Evolutionary conservation across 1,140 invertebrate genomes (phyloP).

Genomic region (Harpegnathos saltator): DNA sequence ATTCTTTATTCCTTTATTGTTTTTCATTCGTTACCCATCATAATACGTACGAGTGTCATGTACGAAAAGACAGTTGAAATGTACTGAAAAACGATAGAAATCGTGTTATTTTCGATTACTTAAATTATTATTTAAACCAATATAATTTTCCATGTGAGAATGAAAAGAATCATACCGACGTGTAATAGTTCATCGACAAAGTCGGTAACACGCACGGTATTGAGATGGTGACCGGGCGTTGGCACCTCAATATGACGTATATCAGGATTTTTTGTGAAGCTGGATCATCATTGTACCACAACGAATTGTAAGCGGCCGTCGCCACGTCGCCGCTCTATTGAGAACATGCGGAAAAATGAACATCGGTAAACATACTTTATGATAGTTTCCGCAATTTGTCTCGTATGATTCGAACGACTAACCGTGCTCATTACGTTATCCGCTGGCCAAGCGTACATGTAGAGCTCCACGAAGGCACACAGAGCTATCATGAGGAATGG

Average conservation of each 20-base stretch:
- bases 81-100: constrained; percentile 27
- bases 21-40: constrained; percentile 18
- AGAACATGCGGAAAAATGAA: neutral
- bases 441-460: constrained; percentile 70
- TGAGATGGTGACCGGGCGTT: constrained; percentile 28
- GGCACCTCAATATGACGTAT: constrained; percentile 27
- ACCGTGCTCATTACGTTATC: constrained; percentile 66
- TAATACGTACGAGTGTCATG: constrained; percentile 39
- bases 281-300: constrained; percentile 12
- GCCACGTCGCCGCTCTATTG: constrained; percentile 26
- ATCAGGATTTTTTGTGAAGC: neutral
- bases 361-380: neutral
- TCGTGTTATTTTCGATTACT: neutral
- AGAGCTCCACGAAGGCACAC: constrained; percentile 60
- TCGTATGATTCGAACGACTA: constrained; percentile 9
- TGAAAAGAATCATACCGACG: constrained; percentile 10
- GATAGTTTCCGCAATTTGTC: neutral
- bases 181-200: constrained; percentile 42
- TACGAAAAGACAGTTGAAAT: constrained; percentile 45
- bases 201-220: constrained; percentile 28
- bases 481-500: constrained; percentile 62
- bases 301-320: constrained; percentile 14
- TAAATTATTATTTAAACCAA: neutral
- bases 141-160: neutral
- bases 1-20: neutral